Conservation (phyloP, 2,797 vertebrate genomes). For the Spheniscus humboldti region DNA sequence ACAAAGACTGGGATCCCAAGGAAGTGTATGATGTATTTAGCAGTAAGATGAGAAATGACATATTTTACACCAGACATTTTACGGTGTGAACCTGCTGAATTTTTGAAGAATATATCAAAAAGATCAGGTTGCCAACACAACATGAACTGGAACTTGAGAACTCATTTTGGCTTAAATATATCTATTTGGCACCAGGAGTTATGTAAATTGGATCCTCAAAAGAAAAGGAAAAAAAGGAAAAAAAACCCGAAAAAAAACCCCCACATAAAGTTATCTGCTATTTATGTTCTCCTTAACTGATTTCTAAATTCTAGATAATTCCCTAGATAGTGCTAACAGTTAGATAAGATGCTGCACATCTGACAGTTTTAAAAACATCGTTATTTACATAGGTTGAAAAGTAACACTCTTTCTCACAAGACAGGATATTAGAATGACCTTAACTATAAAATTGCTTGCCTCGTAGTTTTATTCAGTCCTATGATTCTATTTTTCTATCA, state of each 20-base stretch:
- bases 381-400: background rate
- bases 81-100: background rate
- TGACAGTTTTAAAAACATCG: background rate
- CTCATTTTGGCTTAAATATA: fast-evolving
- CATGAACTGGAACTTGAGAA: background rate
- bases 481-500: background rate
- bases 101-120: background rate
- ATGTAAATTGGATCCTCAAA: background rate
- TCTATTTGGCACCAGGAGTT: background rate
- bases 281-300: background rate
- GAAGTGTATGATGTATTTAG: background rate
- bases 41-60: fast-evolving
- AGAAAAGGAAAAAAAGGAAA: background rate
- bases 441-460: background rate
- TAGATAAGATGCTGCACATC: background rate
- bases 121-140: background rate
- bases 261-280: background rate
- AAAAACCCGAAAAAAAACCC: too few species aligned
- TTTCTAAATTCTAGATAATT: background rate
- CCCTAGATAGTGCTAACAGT: background rate
- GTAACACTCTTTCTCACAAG: background rate
- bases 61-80: background rate
- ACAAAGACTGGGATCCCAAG: background rate
- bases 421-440: background rate
- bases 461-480: background rate